Base-by-base conservation (phyloP, 2,888 invertebrate species). In the Spisula solida region DNA sequence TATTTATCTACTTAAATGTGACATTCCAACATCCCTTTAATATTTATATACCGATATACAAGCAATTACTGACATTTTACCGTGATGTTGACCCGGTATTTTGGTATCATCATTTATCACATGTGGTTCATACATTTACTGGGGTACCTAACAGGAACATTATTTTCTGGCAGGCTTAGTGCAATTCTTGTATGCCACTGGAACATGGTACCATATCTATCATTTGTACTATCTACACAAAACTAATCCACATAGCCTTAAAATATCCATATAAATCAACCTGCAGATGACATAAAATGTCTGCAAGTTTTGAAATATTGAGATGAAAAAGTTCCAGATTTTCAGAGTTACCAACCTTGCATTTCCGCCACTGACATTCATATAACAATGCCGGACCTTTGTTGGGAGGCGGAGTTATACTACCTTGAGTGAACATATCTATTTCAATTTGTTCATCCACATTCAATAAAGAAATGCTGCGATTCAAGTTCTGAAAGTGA, bases 161-260 rank as follows among this genome's bases (percentile, higher is more conserved):
- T n/a, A 66, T 66, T 66, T 25, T 25, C n/a, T 66, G 8, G 60
- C 10, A n/a, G 25, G 60, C 60, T 66, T 66, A 25, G 60, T 66
- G 60, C 60, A 66, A 66, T 66, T 66, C 51, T 51, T 51, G 51
- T 51, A 51, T 51, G 51, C 51, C 51, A 51, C 51, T 51, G 51
- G 4, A 5, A 41, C 41, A 5, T 1, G 12, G 25, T 66, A 25
- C 25, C 2, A 10, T 66, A n/a, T 66, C 25, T 25, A 25, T 25
- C 4, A 25, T 66, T 2, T 66, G 10, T 66, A 25, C 60, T 25
- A 12, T 66, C 60, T 66, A n/a, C 60, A 66, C 60, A 66, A n/a
- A 25, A 25, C 20, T 66, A 25, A 66, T 66, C n/a, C 20, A 66
- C 6, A 10, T 25, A 12, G 25, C 6, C 25, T 25, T 66, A 66